These are phyloP conservation scores for Merluccius polli DNA, from an alignment of 2,797 vertebrate species.

Conservation along the genomic window DNA sequence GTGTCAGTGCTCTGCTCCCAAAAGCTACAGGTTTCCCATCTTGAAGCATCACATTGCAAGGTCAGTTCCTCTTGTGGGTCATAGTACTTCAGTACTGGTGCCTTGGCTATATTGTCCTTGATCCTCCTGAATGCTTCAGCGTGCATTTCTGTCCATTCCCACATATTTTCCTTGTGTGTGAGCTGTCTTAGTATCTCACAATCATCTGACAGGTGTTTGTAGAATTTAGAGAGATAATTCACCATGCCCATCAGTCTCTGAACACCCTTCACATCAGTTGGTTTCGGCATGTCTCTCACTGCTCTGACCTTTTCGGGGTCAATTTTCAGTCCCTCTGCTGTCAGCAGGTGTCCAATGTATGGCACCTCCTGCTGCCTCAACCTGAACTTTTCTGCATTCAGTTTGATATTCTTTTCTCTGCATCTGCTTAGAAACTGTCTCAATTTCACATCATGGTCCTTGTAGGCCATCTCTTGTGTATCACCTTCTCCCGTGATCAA, in stretches of 20 bases:
- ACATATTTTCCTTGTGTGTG: slow-evolving; percentile 13
- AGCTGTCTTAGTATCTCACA: slow-evolving; percentile 16
- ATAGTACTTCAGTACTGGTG: slow-evolving; percentile 22
- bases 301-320: slow-evolving; percentile 14
- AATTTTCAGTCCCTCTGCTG: slow-evolving; percentile 19
- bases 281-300: slow-evolving; percentile 9
- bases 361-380: slow-evolving; percentile 8
- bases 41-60: slow-evolving; percentile 27
- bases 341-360: slow-evolving; percentile 24
- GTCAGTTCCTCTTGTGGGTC: slow-evolving; percentile 10
- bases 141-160: slow-evolving; percentile 10
- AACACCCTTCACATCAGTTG: slow-evolving; percentile 9
- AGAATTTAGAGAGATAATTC: slow-evolving; percentile 10
- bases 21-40: slow-evolving; percentile 31
- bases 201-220: slow-evolving; percentile 26
- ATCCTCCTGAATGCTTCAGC: slow-evolving; percentile 19
- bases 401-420: slow-evolving; percentile 11
- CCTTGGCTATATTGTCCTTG: slow-evolving; percentile 23
- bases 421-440: slow-evolving; percentile 7
- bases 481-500: slow-evolving; percentile 6
- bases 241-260: slow-evolving; percentile 12
- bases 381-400: slow-evolving; percentile 22
- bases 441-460: slow-evolving; percentile 6
- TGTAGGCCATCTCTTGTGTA: background rate
- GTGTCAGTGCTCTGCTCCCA: slow-evolving; percentile 22